Evolutionary conservation across 2,113 vertebrate genomes (phyloP).

Genomic region (Hydrochoerus hydrochaeris): DNA sequence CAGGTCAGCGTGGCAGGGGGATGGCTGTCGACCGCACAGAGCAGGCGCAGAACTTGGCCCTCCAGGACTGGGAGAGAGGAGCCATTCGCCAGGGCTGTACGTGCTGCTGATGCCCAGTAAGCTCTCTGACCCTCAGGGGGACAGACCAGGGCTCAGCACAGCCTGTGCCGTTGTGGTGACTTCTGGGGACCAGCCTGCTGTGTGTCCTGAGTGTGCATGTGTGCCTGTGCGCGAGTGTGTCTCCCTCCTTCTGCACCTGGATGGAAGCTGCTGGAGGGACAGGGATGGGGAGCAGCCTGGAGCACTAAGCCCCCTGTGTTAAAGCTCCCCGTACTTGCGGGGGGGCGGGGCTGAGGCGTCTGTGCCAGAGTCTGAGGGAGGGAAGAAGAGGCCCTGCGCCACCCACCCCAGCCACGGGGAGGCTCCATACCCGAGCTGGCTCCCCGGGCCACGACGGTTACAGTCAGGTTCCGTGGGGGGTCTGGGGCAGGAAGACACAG

Average conservation of each 20-base stretch:
- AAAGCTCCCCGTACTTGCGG: not conserved
- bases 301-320: not conserved
- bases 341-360: not conserved
- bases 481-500: constrained; percentile 12
- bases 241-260: no score
- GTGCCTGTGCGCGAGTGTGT: not conserved
- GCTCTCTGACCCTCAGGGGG: not conserved
- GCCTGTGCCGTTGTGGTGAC: not conserved
- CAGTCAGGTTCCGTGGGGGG: constrained; percentile 3
- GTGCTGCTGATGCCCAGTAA: no score
- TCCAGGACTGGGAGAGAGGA: not conserved
- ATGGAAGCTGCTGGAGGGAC: not conserved
- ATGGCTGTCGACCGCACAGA: not conserved
- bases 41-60: not conserved
- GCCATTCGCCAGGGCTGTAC: not conserved
- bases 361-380: not conserved
- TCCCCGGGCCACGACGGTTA: not conserved
- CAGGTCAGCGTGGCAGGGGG: constrained; percentile 42
- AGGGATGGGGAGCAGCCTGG: not conserved
- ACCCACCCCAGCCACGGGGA: not conserved
- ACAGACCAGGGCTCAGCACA: not conserved
- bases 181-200: not conserved
- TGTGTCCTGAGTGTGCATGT: not conserved
- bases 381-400: not conserved
- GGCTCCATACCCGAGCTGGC: not conserved